phyloP scores from a whole-genome alignment of 2,113 vertebrate genomes.

The Electrona antarctica region DNA sequence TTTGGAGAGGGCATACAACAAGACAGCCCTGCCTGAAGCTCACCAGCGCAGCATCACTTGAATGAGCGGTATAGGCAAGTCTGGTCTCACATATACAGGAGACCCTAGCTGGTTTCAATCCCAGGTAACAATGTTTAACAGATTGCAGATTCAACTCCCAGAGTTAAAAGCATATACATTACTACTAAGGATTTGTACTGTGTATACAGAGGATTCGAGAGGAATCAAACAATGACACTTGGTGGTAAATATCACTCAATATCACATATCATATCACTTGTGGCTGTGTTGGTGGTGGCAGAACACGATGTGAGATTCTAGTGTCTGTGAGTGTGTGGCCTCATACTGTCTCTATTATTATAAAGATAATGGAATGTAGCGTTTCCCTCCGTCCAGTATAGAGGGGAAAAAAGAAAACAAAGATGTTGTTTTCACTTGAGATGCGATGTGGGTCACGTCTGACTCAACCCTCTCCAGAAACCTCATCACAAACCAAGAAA shows the following conservation, averaged over 20 bases:
- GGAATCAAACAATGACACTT: neutral
- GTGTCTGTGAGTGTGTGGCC: neutral
- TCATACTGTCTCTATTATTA: neutral
- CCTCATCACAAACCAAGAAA: neutral
- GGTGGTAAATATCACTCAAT: neutral
- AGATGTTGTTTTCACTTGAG: constrained; percentile 3
- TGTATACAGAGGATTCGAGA: neutral
- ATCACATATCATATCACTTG: neutral
- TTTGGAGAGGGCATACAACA: too few species aligned
- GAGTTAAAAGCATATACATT: too few species aligned
- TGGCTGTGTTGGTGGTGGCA: neutral
- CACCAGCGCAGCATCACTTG: too few species aligned
- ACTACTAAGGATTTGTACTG: neutral
- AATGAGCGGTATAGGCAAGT: too few species aligned
- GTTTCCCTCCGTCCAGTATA: neutral
- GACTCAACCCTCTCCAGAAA: neutral
- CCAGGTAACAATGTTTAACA: too few species aligned
- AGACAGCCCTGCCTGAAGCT: too few species aligned
- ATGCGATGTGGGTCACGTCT: neutral
- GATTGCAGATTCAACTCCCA: too few species aligned
- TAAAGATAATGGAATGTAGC: neutral
- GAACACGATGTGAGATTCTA: neutral
- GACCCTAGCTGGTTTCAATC: too few species aligned
- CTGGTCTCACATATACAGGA: too few species aligned
- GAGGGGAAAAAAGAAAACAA: constrained; percentile 6